Evolutionary conservation across 2,888 invertebrate genomes (phyloP).

Genomic region (Sepioteuthis lessoniana): DNA sequence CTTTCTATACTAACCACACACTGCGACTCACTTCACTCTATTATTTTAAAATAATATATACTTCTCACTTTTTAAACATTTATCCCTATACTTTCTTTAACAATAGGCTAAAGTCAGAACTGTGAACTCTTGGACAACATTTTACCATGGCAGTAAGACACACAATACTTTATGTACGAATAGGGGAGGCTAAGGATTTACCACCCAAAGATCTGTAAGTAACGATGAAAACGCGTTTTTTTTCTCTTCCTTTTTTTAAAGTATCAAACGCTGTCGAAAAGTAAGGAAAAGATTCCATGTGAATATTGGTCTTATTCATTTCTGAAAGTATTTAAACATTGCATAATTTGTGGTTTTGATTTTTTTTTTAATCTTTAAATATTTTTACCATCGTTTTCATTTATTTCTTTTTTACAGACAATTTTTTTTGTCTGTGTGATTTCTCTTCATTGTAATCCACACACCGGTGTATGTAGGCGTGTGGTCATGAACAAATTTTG

Average conservation of each 20-base stretch:
- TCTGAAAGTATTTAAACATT: no score
- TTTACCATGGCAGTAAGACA: conserved; percentile 52
- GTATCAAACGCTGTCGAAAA: no score
- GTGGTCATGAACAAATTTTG: background rate
- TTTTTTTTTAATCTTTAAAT: no score
- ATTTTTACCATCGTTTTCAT: no score
- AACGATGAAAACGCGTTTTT: background rate
- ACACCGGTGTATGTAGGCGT: background rate
- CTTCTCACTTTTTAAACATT: background rate
- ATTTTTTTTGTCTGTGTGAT: no score
- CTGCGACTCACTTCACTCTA: background rate
- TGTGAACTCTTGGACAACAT: background rate
- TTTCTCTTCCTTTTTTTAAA: background rate
- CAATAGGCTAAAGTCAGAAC: background rate
- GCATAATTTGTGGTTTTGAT: background rate
- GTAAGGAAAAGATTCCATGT: no score
- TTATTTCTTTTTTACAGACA: no score
- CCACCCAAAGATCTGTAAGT: conserved; percentile 65
- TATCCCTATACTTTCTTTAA: background rate
- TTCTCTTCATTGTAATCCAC: no score
- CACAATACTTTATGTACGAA: conserved; percentile 62
- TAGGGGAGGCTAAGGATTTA: conserved; percentile 64
- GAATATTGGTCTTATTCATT: no score
- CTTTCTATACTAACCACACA: background rate
- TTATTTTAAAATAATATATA: background rate